Percentiles rank a stretch among this genome's conserved stretches.
These are phyloP conservation scores for Uromys caudimaculatus DNA, from an alignment of 2,797 vertebrate genomes.

Conservation along the genomic window DNA sequence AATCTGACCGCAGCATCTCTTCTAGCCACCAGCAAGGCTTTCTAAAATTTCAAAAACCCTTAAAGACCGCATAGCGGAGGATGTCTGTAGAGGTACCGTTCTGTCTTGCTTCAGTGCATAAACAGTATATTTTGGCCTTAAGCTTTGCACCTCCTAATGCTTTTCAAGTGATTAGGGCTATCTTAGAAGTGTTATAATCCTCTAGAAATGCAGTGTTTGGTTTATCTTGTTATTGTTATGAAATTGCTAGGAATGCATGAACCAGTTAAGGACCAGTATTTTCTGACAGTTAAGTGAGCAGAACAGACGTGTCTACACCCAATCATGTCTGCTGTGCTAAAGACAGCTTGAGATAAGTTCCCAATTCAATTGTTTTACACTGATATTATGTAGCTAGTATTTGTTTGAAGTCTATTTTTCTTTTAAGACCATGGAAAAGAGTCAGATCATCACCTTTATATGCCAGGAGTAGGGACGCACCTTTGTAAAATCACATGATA, in stretches of 20 bases:
- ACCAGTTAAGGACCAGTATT: slow-evolving; percentile 65
- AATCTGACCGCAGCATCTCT: slow-evolving; percentile 50
- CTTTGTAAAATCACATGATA: slow-evolving; percentile 5
- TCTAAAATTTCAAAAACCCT: slow-evolving; percentile 71
- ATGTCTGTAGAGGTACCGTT: slow-evolving; percentile 19
- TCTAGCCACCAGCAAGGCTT: slow-evolving; percentile 39
- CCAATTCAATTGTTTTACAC: slow-evolving; percentile 54
- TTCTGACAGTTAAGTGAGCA: slow-evolving; percentile 57
- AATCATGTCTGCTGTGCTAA: slow-evolving; percentile 48
- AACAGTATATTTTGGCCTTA: slow-evolving; percentile 63
- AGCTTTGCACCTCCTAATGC: slow-evolving; percentile 46
- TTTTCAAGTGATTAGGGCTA: slow-evolving; percentile 63
- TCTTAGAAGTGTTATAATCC: slow-evolving; percentile 69
- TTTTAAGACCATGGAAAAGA: slow-evolving; percentile 29
- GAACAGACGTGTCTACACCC: slow-evolving; percentile 60
- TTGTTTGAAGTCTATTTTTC: slow-evolving; percentile 11
- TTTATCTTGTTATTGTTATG: slow-evolving; percentile 60
- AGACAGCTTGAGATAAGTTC: slow-evolving; percentile 48
- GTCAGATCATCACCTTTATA: not conserved
- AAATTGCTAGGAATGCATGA: slow-evolving; percentile 70
- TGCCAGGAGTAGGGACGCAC: not conserved
- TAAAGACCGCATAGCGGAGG: not conserved
- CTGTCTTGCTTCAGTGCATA: slow-evolving; percentile 51
- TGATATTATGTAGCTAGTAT: slow-evolving; percentile 3
- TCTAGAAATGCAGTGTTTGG: slow-evolving; percentile 62